A percentile compares a stretch with the other conserved stretches of the same genome.
Evolutionary conservation across 2,888 invertebrate genomes (phyloP).

Genomic region (Caenorhabditis japonica): DNA sequence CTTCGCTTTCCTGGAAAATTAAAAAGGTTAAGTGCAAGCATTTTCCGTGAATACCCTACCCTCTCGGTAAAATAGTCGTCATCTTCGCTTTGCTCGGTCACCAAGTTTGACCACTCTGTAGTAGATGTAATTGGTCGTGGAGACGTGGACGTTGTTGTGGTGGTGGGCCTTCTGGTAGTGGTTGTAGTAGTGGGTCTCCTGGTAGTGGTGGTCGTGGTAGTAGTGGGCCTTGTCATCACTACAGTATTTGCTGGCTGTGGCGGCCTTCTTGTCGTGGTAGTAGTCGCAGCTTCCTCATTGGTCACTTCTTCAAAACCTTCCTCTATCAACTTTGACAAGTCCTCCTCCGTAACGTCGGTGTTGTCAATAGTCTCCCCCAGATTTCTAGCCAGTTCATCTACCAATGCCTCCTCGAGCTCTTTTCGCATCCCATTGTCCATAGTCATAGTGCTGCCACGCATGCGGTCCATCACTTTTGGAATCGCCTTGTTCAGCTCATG

Average conservation of each 20-base stretch:
- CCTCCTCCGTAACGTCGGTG: constrained; percentile 54
- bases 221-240: constrained; percentile 18
- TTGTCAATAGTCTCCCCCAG: constrained; percentile 59
- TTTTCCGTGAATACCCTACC: too few relatives aligned
- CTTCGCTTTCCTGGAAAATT: too few relatives aligned
- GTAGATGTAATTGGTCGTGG: constrained; percentile 10
- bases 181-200: constrained; percentile 11
- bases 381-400: constrained; percentile 61
- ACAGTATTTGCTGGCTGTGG: constrained; percentile 19
- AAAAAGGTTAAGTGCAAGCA: too few relatives aligned
- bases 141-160: constrained; percentile 9
- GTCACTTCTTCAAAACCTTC: constrained; percentile 54
- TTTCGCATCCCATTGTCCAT: constrained; percentile 60
- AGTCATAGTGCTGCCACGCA: constrained; percentile 44
- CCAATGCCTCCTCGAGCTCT: constrained; percentile 60
- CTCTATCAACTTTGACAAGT: constrained; percentile 52
- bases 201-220: constrained; percentile 16
- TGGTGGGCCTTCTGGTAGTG: constrained; percentile 24
- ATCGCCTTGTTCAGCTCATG: constrained; percentile 62
- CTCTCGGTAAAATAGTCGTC: constrained; percentile 25
- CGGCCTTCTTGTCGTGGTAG: constrained; percentile 11
- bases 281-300: constrained; percentile 21
- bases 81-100: constrained; percentile 15
- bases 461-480: constrained; percentile 61
- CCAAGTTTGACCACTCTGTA: constrained; percentile 7